Evolutionary conservation across 2,113 vertebrate genomes (phyloP), one percentile per base, ranked within the genome.

Genomic region (Elephas maximus): DNA sequence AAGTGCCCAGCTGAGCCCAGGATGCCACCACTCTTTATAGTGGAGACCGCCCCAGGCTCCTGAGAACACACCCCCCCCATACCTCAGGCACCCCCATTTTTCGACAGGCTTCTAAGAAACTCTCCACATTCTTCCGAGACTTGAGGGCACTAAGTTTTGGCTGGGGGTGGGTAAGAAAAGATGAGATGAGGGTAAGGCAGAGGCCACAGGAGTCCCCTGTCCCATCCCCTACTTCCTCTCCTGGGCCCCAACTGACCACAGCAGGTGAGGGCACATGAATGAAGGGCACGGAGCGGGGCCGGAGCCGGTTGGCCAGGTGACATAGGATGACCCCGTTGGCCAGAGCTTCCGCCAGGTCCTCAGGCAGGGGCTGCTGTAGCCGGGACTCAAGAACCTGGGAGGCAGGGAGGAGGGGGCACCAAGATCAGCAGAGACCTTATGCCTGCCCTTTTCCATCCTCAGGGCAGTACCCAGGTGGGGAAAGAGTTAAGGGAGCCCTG

Each of bases 201-300:
- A 23, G 23, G 33, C 15, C 65, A 12, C 0, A 21, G 24, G 10
- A 4, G 17, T 14, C 45, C 48, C 48, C 37, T 1, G 10, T 7
- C 41, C 85, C 84, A 24, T 6, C 30, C 87, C 37, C 83, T n/a
- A 14, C 57, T 65, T 60, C 51, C 17, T 30, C 15, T 63, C 80
- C 24, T 4, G 15, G 8, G 30, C n/a, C 28, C 41, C 48, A 45
- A 92, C 99, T 99, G 97, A 99, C 99, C 99, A 99, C 99, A 21
- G 99, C 99, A 9, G 99, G 99, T 0, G 99, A 99, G 57, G 99
- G 99, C 83, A 99, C 98, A 48, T 99, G 99, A 95, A 99, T 99
- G 98, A 99, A 99, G 80, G 99, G 98, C 86, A 99, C 99, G 0
- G 98, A 98, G 45, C 99, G 99, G 0, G 99, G 99, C 17, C 99